Evolutionary conservation across 2,113 vertebrate species (phyloP).

Genomic region (Percina caprodes): DNA sequence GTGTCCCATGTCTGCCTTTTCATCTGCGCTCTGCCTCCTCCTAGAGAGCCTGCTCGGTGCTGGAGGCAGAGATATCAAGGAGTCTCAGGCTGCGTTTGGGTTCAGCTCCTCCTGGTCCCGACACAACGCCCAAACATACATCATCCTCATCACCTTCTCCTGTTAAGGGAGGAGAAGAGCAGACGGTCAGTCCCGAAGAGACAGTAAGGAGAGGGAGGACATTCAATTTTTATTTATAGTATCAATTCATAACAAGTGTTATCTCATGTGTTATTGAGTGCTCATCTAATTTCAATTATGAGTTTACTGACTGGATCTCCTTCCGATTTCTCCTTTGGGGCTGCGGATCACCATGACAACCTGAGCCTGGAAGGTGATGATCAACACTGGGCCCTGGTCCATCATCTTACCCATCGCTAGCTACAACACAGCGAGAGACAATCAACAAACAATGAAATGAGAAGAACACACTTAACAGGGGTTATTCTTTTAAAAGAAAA

Average conservation of each 20-base stretch:
- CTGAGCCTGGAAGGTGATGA: constrained; percentile 98
- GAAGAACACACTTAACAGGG: neutral
- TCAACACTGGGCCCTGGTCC: constrained; percentile 96
- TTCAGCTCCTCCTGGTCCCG: constrained; percentile 96
- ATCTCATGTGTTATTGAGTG: neutral
- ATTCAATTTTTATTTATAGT: no score
- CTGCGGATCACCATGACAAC: constrained; percentile 93
- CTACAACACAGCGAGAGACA: constrained; percentile 73
- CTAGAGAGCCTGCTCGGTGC: constrained; percentile 93
- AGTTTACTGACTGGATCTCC: constrained; percentile 91
- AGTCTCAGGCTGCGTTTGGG: constrained; percentile 93
- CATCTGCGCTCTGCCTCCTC: constrained; percentile 2
- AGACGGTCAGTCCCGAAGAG: constrained; percentile 19
- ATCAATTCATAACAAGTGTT: no score
- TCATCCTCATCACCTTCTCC: constrained; percentile 95
- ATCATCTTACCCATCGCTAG: constrained; percentile 98
- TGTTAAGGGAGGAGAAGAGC: constrained; percentile 64
- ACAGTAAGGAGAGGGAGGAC: neutral
- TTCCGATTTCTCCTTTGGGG: constrained; percentile 90
- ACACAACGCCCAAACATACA: constrained; percentile 96
- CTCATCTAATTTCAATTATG: constrained; percentile 24
- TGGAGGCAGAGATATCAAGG: constrained; percentile 94
- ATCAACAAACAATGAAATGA: constrained; percentile 4
- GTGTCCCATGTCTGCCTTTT: constrained; percentile 20
- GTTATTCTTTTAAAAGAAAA: neutral